phyloP scores from a whole-genome alignment of 2,113 vertebrate genomes.

The Natator depressus region DNA sequence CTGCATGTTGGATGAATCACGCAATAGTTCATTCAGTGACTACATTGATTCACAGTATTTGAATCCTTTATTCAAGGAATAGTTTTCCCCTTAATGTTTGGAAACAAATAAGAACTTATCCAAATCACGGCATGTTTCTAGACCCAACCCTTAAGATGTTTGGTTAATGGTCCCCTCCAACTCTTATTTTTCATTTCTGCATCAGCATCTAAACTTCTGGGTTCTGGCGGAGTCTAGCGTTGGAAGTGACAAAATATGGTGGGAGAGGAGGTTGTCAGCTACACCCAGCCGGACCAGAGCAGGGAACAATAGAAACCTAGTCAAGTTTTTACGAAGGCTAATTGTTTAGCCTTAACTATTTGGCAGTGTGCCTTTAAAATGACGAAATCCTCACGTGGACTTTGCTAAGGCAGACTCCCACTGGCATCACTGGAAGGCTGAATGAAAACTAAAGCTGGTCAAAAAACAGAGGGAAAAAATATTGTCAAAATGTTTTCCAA shows the following conservation, averaged over 20 bases:
- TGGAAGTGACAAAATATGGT: slow-evolving; percentile 37
- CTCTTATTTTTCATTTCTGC: slow-evolving; percentile 36
- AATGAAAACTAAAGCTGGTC: neutral
- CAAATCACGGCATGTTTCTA: neutral
- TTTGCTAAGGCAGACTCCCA: neutral
- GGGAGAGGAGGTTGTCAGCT: slow-evolving; percentile 67
- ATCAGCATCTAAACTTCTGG: slow-evolving; percentile 66
- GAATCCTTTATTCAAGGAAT: neutral
- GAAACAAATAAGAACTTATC: rapidly evolving
- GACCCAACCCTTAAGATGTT: neutral
- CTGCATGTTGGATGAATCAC: neutral
- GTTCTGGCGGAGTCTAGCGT: slow-evolving; percentile 39
- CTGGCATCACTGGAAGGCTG: neutral
- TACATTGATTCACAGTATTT: neutral
- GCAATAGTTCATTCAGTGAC: neutral
- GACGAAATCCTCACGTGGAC: slow-evolving; percentile 45
- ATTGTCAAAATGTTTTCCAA: neutral
- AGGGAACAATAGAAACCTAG: slow-evolving; percentile 52
- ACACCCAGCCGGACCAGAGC: slow-evolving; percentile 56
- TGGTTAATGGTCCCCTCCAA: neutral
- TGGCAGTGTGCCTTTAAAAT: neutral
- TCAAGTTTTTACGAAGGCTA: slow-evolving; percentile 29
- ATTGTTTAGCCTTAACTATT: slow-evolving; percentile 33
- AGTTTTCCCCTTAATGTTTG: rapidly evolving
- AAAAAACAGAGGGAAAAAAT: neutral